Evolutionary conservation across 2,797 vertebrate genomes (phyloP).

Genomic region (Petrocephalus sullivani): DNA sequence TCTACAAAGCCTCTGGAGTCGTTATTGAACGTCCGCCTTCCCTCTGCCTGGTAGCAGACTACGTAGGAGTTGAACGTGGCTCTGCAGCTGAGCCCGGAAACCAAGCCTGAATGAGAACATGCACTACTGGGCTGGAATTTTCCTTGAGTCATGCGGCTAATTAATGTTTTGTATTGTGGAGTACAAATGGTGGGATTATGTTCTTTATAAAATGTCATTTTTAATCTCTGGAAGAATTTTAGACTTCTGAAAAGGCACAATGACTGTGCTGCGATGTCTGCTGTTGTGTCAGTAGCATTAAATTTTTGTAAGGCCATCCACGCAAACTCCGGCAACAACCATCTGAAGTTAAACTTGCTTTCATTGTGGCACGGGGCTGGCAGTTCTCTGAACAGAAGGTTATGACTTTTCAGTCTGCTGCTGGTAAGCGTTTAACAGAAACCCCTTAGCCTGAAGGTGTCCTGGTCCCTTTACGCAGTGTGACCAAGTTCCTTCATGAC

Average conservation of each 20-base stretch:
- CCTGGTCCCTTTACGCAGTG: neutral
- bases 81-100: neutral
- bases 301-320: neutral
- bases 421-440: neutral
- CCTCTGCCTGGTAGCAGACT: neutral
- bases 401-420: neutral
- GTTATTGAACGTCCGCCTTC: neutral
- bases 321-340: neutral
- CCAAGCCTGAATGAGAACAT: neutral
- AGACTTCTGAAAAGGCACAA: neutral
- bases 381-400: neutral
- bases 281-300: neutral
- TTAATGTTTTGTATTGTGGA: neutral
- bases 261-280: neutral
- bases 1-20: neutral
- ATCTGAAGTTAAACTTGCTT: neutral
- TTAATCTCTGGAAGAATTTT: neutral
- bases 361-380: neutral
- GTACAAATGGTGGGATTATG: neutral
- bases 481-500: neutral
- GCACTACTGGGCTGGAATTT: neutral
- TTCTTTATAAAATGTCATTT: neutral
- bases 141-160: neutral
- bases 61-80: neutral
- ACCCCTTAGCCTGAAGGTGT: neutral